A percentile compares a stretch with the other conserved stretches of the same genome.
phyloP scores from a whole-genome alignment of 2,113 vertebrate species.

The Nothobranchius kuhntae region DNA sequence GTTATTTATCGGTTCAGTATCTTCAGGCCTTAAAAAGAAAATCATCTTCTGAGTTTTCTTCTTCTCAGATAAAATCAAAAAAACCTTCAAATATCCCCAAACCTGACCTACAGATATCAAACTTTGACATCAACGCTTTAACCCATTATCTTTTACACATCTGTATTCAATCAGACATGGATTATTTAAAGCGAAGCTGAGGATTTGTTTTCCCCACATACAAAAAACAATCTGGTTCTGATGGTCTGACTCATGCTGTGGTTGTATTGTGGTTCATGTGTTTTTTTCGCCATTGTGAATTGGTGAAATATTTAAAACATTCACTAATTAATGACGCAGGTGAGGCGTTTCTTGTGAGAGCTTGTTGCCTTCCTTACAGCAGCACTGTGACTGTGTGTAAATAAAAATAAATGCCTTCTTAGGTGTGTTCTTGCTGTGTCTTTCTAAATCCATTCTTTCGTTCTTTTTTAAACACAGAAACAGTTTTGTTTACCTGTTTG shows the following conservation, averaged over 20 bases:
- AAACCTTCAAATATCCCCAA: too few species aligned
- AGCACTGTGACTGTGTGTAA: background rate
- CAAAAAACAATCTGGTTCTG: background rate
- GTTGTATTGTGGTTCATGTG: background rate
- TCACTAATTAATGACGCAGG: background rate
- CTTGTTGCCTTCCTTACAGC: background rate
- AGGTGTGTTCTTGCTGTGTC: too few species aligned
- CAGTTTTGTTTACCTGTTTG: too few species aligned
- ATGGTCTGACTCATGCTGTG: background rate
- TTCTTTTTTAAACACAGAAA: too few species aligned
- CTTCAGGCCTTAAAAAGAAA: too few species aligned
- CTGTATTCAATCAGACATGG: too few species aligned
- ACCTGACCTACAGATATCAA: background rate
- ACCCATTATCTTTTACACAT: background rate
- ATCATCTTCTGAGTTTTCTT: too few species aligned
- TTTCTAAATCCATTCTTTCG: too few species aligned
- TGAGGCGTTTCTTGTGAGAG: background rate
- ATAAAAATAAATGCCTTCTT: background rate
- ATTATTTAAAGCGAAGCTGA: background rate
- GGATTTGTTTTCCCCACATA: background rate
- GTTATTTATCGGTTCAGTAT: too few species aligned
- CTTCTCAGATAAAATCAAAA: background rate
- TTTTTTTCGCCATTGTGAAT: too few species aligned
- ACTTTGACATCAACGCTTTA: background rate
- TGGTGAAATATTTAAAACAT: background rate